Percentiles rank a stretch among this genome's conserved stretches.
Evolutionary conservation across 2,797 vertebrate genomes (phyloP).

Genomic region (Gadopsis bispinosus): DNA sequence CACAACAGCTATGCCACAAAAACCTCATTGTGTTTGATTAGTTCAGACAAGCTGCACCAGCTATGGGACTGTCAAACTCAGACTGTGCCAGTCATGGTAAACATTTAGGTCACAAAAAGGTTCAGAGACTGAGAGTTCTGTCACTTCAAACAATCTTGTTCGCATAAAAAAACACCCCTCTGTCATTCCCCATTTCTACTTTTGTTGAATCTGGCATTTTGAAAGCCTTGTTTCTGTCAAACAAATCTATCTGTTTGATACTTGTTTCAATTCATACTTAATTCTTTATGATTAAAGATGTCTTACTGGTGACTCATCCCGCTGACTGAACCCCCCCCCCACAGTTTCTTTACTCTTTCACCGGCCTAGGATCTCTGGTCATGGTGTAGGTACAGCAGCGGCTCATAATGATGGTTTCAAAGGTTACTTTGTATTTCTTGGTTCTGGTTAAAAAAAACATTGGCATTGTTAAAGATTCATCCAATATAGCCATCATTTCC

Average conservation of each 20-base stretch:
- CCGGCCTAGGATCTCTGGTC: constrained; percentile 2
- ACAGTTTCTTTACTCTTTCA: neutral
- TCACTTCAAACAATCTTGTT: constrained; percentile 40
- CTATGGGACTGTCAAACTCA: constrained; percentile 31
- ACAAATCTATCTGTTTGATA: constrained; percentile 48
- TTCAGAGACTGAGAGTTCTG: constrained; percentile 39
- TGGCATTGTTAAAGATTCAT: neutral
- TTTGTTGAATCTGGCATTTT: constrained; percentile 40
- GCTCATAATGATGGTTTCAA: constrained; percentile 26
- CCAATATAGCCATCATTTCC: neutral
- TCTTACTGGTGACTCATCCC: constrained; percentile 51
- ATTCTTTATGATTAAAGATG: constrained; percentile 47
- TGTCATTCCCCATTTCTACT: constrained; percentile 26
- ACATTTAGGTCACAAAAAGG: constrained; percentile 45
- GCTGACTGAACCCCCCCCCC: constrained; percentile 6
- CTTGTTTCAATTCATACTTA: constrained; percentile 41
- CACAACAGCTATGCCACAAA: constrained; percentile 8
- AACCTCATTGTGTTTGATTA: constrained; percentile 33
- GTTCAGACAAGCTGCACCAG: constrained; percentile 26
- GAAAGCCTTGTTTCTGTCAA: constrained; percentile 47
- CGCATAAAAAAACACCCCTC: constrained; percentile 9
- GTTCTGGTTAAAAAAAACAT: neutral
- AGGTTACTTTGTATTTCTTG: constrained; percentile 12
- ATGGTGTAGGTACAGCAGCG: neutral
- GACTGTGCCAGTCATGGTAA: constrained; percentile 34